phyloP scores from a whole-genome alignment of 2,888 invertebrate genomes.

The Perizoma flavofasciatum region DNA sequence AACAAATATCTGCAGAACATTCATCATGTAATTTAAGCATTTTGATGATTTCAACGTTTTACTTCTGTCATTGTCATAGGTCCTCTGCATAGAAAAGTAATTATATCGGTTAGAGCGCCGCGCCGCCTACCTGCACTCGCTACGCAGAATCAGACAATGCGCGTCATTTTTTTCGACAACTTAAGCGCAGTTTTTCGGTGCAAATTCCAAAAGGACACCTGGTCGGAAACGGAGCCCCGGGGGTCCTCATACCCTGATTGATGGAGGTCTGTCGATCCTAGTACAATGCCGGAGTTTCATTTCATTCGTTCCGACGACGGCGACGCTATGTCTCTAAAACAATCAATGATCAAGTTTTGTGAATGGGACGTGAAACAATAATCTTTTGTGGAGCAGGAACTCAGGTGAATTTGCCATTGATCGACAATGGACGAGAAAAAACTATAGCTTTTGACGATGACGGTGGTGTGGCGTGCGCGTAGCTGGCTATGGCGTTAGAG shows the following conservation, averaged over 20 bases:
- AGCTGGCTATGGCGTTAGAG: not conserved
- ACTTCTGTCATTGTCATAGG: too few species aligned
- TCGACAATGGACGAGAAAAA: conserved; percentile 18
- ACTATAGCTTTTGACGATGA: conserved; percentile 13
- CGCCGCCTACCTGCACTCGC: conserved; percentile 68
- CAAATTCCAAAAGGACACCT: conserved; percentile 82
- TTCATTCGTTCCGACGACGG: conserved; percentile 67
- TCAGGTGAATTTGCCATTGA: conserved; percentile 56
- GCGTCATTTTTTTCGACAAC: conserved; percentile 66
- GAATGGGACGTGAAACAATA: conserved; percentile 78
- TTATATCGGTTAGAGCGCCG: conserved; percentile 43
- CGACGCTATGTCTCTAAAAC: conserved; percentile 81
- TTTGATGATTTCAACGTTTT: too few species aligned
- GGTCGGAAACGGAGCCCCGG: conserved; percentile 81
- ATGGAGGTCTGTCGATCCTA: conserved; percentile 74
- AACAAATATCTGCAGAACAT: too few species aligned
- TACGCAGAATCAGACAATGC: conserved; percentile 79
- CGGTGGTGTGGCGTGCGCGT: not conserved
- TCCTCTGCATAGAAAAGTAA: conserved; percentile 25
- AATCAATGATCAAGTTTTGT: conserved; percentile 79
- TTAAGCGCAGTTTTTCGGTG: conserved; percentile 77
- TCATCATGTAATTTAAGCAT: too few species aligned
- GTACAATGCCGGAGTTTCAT: conserved; percentile 53
- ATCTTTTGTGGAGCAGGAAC: conserved; percentile 69
- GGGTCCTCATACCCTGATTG: conserved; percentile 74